A percentile compares a stretch with the other conserved stretches of the same genome.
These are phyloP conservation scores for Otis tarda DNA, from an alignment of 2,113 vertebrate species.

Conservation along the genomic window DNA sequence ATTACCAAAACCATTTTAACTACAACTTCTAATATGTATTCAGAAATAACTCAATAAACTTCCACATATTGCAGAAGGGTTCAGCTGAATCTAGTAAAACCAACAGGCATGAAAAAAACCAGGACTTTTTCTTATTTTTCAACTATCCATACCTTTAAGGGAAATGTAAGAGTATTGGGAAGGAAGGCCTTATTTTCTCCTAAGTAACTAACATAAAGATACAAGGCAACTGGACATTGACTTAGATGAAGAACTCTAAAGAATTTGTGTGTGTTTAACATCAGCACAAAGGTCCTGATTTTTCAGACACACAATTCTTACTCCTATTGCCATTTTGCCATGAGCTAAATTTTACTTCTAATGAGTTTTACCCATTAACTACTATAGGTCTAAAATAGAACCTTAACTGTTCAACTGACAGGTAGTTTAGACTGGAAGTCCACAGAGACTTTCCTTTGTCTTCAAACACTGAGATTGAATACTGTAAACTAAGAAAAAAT, in stretches of 20 bases:
- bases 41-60: not conserved
- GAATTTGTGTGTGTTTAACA: not conserved
- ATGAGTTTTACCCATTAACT: not conserved
- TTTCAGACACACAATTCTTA: not conserved
- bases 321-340: not conserved
- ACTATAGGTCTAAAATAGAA: not conserved
- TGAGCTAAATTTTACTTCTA: not conserved
- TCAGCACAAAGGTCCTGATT: not conserved
- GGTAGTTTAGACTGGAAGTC: not conserved
- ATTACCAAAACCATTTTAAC: not conserved
- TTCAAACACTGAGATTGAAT: not conserved
- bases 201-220: not conserved
- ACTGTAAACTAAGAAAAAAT: not conserved
- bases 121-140: not conserved
- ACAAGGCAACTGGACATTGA: not conserved
- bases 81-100: not conserved
- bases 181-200: not conserved
- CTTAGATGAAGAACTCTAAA: not conserved
- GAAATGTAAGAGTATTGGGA: not conserved
- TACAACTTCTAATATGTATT: not conserved
- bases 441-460: not conserved
- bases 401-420: not conserved
- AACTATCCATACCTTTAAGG: not conserved
- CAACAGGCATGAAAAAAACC: accelerated
- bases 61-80: not conserved